Evolutionary conservation across 2,888 invertebrate species (phyloP), one percentile per base, ranked within the genome.

Genomic region (Cyclophora albipunctata): DNA sequence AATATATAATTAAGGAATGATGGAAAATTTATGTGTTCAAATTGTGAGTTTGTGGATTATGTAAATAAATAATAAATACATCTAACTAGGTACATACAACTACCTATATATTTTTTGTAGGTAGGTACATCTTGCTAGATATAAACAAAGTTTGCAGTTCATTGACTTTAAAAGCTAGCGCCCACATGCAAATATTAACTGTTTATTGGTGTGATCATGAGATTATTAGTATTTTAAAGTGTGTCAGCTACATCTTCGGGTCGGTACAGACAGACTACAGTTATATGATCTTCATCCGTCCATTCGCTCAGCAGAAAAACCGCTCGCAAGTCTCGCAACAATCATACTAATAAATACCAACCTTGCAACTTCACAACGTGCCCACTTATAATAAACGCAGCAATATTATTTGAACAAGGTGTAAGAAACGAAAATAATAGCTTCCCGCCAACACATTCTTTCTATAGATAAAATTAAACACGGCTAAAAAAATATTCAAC

Each of bases 211-310:
- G 40, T 50, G 34, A 47, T 55, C 49, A 51, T 58, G 53, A 52
- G 55, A 60, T 56, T 37, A 37, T 37, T 37, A 37, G 37, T 37
- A 37, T 37, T 37, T 37, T 55, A 49, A 75, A 71, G 70, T 76
- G 57, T 75, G 75, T 69, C 75, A 71, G 64, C 58, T 62, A 60
- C 71, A 75, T 73, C 71, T 63, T 67, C 53, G 51, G 53, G 66
- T 42, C 42, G 42, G 7, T 42, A 42, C 42, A 42, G 4, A 43
- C 6, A 43, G 33, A 43, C 7, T 34, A 43, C 34, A 43, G 43
- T 34, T 33, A 43, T 43, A 5, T 20, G 20, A 20, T 37, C 5
- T 37, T 37, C 37, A 37, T 37, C 58, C 59, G 63, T 65, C 65
- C 67, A 59, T 61, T 66, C 69, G 62, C 62, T 43, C 42, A 63